Percentiles rank a stretch among this genome's conserved stretches.
Evolutionary conservation across 2,113 vertebrate genomes (phyloP).

Genomic region (Aptenodytes patagonicus): DNA sequence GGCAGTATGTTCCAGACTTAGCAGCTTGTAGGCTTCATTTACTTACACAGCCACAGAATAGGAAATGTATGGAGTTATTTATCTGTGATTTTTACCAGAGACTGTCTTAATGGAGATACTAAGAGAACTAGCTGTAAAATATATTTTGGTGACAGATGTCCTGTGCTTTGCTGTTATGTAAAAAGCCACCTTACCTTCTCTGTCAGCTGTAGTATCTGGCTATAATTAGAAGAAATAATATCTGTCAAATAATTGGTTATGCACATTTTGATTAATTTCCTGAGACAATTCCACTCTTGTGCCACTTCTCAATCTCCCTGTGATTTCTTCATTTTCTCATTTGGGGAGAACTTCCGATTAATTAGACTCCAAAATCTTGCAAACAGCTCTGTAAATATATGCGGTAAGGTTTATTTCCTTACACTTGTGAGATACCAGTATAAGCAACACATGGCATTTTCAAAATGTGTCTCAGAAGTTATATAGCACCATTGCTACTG

Average conservation of each 20-base stretch:
- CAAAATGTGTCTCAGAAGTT: background rate
- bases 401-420: background rate
- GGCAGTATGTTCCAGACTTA: background rate
- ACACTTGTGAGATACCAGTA: background rate
- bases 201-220: background rate
- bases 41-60: background rate
- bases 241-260: constrained; percentile 45
- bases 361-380: background rate
- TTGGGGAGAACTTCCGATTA: background rate
- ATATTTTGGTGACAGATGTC: constrained; percentile 21
- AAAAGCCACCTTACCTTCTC: constrained; percentile 12
- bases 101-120: background rate
- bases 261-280: constrained; percentile 46
- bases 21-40: background rate
- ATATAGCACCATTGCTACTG: background rate
- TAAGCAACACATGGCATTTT: background rate
- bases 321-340: constrained; percentile 39
- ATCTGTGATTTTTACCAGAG: background rate
- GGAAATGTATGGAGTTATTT: background rate
- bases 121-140: background rate
- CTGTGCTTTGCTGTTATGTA: constrained; percentile 4
- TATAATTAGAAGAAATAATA: constrained; percentile 42
- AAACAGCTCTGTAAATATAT: background rate
- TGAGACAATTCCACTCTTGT: background rate
- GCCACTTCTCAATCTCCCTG: background rate